Percentiles rank a stretch among this genome's conserved stretches.
Evolutionary conservation across 2,113 vertebrate species (phyloP).

Genomic region (Phylloscopus trochilus): DNA sequence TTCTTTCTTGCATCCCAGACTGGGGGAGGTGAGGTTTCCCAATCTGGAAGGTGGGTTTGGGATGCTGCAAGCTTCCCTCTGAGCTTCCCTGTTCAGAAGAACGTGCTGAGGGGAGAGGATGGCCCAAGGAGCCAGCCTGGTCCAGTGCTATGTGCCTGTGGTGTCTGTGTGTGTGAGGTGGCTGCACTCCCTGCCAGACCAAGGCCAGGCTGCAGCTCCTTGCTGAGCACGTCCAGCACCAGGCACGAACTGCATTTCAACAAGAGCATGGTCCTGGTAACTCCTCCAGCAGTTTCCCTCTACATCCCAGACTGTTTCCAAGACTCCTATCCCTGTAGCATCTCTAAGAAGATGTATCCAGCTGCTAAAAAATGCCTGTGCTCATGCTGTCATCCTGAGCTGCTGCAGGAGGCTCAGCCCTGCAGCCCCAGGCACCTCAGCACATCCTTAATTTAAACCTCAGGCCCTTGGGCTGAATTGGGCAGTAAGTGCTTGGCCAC

Average conservation of each 20-base stretch:
- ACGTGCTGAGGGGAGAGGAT: neutral
- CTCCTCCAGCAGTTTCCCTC: neutral
- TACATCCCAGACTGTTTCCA: neutral
- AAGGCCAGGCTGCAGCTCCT: neutral
- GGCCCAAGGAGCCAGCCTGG: neutral
- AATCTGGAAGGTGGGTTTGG: neutral
- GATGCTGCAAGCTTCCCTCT: neutral
- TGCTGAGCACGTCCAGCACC: neutral
- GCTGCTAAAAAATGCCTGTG: neutral
- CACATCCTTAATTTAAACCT: neutral
- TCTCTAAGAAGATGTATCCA: neutral
- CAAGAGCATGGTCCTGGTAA: neutral
- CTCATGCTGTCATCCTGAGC: neutral
- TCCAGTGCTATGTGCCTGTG: neutral
- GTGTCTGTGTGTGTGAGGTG: neutral
- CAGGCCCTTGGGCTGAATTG: neutral
- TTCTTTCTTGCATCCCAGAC: neutral
- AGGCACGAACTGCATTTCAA: neutral
- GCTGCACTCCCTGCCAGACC: neutral
- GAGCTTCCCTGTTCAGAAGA: neutral
- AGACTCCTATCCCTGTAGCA: neutral
- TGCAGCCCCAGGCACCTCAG: neutral
- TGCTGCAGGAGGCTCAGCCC: neutral
- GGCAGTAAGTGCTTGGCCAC: fast-evolving
- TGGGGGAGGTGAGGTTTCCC: neutral